These are phyloP conservation scores for Tragopan temminckii DNA, from an alignment of 2,797 vertebrate genomes.

Conservation along the genomic window DNA sequence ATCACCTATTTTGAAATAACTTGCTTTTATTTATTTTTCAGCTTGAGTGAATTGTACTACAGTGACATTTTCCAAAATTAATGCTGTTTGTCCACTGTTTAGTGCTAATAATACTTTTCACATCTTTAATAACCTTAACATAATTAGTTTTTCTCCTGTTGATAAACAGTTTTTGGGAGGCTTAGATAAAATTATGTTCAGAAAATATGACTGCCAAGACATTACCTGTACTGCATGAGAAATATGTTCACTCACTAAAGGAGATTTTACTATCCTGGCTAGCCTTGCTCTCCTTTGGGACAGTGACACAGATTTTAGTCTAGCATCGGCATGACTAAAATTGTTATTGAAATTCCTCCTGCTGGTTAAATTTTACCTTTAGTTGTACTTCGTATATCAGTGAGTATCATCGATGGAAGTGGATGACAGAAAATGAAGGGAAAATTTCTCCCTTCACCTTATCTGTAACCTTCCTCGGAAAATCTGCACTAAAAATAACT, in stretches of 20 bases:
- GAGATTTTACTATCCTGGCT: conserved; percentile 12
- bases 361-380: background rate
- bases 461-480: background rate
- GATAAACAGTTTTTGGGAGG: background rate
- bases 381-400: background rate
- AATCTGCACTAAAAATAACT: background rate
- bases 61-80: background rate
- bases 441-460: background rate
- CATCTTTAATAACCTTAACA: background rate
- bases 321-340: background rate
- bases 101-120: background rate
- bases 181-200: background rate
- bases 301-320: conserved; percentile 20
- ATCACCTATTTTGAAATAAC: background rate
- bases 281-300: conserved; percentile 8
- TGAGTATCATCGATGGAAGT: background rate
- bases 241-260: background rate
- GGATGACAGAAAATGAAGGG: background rate
- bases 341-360: background rate
- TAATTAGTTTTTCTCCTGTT: background rate
- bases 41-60: background rate
- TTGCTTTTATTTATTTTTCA: background rate
- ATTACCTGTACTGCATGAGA: background rate
- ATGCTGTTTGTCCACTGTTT: background rate
- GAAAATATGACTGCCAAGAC: background rate